phyloP scores from a whole-genome alignment of 1,140 invertebrate species.

The Drosophila miranda region DNA sequence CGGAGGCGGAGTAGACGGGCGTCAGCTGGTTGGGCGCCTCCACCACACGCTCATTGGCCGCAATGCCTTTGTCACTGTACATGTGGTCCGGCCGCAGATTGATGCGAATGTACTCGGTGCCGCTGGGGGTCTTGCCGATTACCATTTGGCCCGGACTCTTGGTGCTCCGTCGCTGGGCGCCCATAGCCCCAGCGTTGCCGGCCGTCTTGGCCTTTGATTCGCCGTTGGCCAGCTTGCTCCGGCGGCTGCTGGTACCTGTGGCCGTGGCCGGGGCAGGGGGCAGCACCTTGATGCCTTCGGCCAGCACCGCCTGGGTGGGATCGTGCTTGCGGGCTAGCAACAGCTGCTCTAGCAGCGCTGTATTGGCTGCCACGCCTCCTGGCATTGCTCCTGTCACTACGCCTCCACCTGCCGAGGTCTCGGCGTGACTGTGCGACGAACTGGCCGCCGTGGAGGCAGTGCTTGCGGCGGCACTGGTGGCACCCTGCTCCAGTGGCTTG shows the following conservation, averaged over 20 bases:
- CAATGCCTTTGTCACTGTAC: constrained; percentile 84
- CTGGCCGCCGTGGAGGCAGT: constrained; percentile 58
- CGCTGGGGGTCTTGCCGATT: constrained; percentile 78
- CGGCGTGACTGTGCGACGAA: constrained; percentile 82
- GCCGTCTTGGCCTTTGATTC: constrained; percentile 21
- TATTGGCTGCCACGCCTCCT: constrained; percentile 38
- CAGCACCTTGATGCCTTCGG: constrained; percentile 83
- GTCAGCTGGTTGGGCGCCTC: constrained; percentile 78
- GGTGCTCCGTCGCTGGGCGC: constrained; percentile 60
- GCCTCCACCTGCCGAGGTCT: constrained; percentile 82
- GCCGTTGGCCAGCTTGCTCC: constrained; percentile 34
- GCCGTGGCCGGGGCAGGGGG: constrained; percentile 23
- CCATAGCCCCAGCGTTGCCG: constrained; percentile 29
- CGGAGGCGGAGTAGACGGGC: constrained; percentile 58
- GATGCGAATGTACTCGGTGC: constrained; percentile 86
- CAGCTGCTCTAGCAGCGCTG: constrained; percentile 84
- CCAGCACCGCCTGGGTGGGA: constrained; percentile 84
- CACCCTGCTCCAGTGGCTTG: constrained; percentile 86
- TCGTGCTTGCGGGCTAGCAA: constrained; percentile 85
- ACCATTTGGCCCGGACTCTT: constrained; percentile 80
- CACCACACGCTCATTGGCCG: constrained; percentile 72
- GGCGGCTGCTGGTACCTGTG: constrained; percentile 41
- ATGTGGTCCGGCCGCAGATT: constrained; percentile 86
- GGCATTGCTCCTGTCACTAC: constrained; percentile 50
- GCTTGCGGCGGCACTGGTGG: constrained; percentile 26